Base-by-base conservation (phyloP, 2,888 invertebrate species). In the Suillia variegata region DNA sequence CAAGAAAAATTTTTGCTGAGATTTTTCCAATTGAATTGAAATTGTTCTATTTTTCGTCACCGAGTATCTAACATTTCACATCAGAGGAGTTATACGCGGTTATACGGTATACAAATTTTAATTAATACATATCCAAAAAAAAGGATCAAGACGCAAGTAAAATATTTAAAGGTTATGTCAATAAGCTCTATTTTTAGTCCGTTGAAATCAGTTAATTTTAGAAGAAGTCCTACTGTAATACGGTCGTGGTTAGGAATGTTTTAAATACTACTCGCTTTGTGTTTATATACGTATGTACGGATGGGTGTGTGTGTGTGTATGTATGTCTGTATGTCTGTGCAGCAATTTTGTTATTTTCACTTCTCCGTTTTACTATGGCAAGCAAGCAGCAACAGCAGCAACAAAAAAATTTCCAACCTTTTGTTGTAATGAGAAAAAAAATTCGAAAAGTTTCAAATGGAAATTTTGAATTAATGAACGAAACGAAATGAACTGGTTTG, bases 401-500 rank as follows among this genome's bases (percentile, higher is more conserved):
- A 4, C 6, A 13, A 13, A 38, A 38, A 57, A 57, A 52, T 61
- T 61, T 61, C n/a, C 57, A 54, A 57, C 57, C 56, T 55, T 64
- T 56, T 61, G 61, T 65, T 67, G 61, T 67, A 63, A 66, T 66
- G 63, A 67, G 66, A 63, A 64, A 64, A 56, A 49, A 54, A 54
- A 58, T 49, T 64, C 54, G 50, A 67, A 74, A 75, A 74, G 74
- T 77, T 78, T 75, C 70, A 75, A 77, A 79, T 79, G 75, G 75
- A 79, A 78, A 76, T 79, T 78, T 74, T 70, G 72, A 75, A 74
- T 77, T 79, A 79, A 79, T 78, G 78, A 79, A 79, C 74, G 76
- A 73, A 70, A 74, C 73, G 74, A 74, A 72, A 74, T 74, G 72
- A 73, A 73, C 66, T 72, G 65, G 63, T 71, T 67, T 69, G 69